A percentile compares a stretch with the other conserved stretches of the same genome.
phyloP scores from a whole-genome alignment of 2,888 invertebrate species.

The Cryptocephalus moraei region DNA sequence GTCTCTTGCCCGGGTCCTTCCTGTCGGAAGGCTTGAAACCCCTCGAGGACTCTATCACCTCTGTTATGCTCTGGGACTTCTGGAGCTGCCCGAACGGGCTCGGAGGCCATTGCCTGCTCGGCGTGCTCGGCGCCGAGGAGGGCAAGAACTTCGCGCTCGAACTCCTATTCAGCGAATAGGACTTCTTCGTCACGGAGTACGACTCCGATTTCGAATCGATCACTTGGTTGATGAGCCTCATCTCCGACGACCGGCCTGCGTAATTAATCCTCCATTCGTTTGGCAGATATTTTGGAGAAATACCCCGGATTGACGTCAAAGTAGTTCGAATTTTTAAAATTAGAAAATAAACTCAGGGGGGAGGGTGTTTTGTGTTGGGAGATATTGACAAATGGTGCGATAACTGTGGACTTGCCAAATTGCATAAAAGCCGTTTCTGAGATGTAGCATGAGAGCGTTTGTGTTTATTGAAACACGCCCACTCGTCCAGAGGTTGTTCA shows the following conservation, averaged over 20 bases:
- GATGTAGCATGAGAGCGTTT: too few relatives aligned
- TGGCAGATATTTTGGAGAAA: too few relatives aligned
- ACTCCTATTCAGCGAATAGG: constrained; percentile 12
- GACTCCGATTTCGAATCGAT: not conserved
- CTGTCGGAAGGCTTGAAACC: constrained; percentile 81
- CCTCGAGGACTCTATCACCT: constrained; percentile 57
- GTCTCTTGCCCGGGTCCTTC: constrained; percentile 70
- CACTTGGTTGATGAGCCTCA: not conserved
- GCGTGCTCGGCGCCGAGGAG: constrained; percentile 10
- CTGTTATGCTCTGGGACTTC: constrained; percentile 34
- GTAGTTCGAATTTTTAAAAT: too few relatives aligned
- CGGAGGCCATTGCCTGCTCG: constrained; percentile 4
- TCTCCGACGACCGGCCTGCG: not conserved
- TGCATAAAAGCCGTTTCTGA: too few relatives aligned
- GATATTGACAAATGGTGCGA: too few relatives aligned
- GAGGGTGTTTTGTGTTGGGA: too few relatives aligned
- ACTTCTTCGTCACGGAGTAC: constrained; percentile 9
- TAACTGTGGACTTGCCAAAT: too few relatives aligned
- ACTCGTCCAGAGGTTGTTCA: too few relatives aligned
- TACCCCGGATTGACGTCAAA: too few relatives aligned
- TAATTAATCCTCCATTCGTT: too few relatives aligned
- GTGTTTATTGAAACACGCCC: too few relatives aligned
- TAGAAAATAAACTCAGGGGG: too few relatives aligned
- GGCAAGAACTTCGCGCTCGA: constrained; percentile 10
- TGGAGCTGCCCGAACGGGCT: constrained; percentile 20